Evolutionary conservation across 2,113 vertebrate species (phyloP), one percentile per base, ranked within the genome.

Genomic region (Leptosomus discolor): DNA sequence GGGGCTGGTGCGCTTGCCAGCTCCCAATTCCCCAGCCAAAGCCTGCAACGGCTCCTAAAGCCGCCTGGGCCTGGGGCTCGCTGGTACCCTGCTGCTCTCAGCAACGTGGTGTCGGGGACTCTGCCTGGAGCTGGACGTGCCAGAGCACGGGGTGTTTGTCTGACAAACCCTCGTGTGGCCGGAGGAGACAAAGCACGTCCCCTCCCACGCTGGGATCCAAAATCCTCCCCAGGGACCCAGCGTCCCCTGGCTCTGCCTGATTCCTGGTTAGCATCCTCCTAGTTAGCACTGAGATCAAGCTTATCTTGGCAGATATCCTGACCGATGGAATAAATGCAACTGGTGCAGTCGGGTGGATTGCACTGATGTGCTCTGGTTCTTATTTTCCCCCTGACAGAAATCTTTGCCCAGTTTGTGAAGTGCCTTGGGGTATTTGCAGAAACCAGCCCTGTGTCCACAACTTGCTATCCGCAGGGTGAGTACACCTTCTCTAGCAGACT

Each of bases 381-480:
- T 12, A 1, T 14, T 41, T 36, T 8, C 8, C 39, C 32, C 15
- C 0, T 1, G 34, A 3, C 36, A 29, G 79, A 39, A 57, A 30
- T 3, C 34, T 65, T 29, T 39, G 45, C 39, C 73, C 27, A 1
- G 23, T 5, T 15, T 24, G 51, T 15, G 0, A 30, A 41, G 26
- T 5, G 14, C 67, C n/a, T 22, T 27, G 53, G 90, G 65, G 19
- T 7, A 7, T 36, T 26, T 68, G 53, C 53, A 76, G 88, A 2
- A 41, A 36, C 11, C 50, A 85, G 23, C 20, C 0, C 37, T 0
- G 6, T 17, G 32, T 8, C 21, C 34, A 4, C 10, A 20, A 0
- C 5, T 2, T 6, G 8, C 27, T 17, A 0, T 2, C 39, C 6
- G 27, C 48, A 11, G 21, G 0, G 0, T 1, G 2, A 36, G 41